Conservation (phyloP, 1,140 invertebrate species). For the Pseudobourletiella spinata region DNA sequence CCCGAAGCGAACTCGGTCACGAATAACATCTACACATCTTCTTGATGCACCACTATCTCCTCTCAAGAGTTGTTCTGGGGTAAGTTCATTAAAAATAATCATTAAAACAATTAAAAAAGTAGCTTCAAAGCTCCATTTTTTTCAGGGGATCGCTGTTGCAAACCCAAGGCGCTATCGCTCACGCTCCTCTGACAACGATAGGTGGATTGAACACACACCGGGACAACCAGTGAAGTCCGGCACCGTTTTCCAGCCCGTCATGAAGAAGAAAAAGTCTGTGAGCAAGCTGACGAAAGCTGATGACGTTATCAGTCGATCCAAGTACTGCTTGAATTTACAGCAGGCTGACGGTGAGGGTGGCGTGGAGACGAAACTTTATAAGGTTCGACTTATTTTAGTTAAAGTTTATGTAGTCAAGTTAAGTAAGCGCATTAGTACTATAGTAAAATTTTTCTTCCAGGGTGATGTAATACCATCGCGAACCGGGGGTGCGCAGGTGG, state of each 20-base stretch:
- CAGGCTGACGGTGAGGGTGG: slow-evolving; percentile 83
- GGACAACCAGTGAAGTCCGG: slow-evolving; percentile 55
- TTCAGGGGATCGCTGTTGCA: slow-evolving; percentile 44
- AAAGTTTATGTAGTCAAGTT: neutral
- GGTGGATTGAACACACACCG: slow-evolving; percentile 86
- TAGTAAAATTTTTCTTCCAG: slow-evolving; percentile 40
- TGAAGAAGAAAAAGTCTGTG: slow-evolving; percentile 72
- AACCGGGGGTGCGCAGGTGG: slow-evolving; percentile 86
- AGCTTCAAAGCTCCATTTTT: too few relatives aligned
- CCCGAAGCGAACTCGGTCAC: slow-evolving; percentile 45
- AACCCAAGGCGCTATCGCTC: slow-evolving; percentile 67
- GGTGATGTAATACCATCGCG: slow-evolving; percentile 85
- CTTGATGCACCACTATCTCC: slow-evolving; percentile 32
- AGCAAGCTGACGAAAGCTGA: slow-evolving; percentile 60
- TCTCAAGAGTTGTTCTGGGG: neutral
- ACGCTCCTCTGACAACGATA: slow-evolving; percentile 59
- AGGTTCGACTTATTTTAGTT: slow-evolving; percentile 51
- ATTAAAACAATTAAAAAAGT: too few relatives aligned
- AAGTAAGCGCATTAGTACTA: neutral
- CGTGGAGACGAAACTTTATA: slow-evolving; percentile 84
- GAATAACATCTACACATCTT: slow-evolving; percentile 10
- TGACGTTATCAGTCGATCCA: slow-evolving; percentile 66
- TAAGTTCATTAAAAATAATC: slow-evolving; percentile 30
- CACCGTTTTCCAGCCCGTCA: slow-evolving; percentile 79
- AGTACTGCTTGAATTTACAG: slow-evolving; percentile 86